phyloP scores from a whole-genome alignment of 1,140 invertebrate species.

The Hycleus cichorii region DNA sequence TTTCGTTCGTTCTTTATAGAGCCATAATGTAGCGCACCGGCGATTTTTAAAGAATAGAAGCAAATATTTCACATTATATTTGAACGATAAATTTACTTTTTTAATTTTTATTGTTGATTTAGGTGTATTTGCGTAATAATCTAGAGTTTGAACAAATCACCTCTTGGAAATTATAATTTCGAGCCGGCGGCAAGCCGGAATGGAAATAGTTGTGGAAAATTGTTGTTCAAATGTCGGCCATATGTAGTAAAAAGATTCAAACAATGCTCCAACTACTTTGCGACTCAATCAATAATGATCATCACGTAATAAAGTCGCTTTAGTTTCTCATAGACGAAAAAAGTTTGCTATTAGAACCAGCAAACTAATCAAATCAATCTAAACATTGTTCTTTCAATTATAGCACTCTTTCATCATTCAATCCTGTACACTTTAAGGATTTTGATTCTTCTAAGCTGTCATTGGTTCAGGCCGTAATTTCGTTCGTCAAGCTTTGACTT shows the following conservation, averaged over 20 bases:
- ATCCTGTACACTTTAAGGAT: constrained; percentile 10
- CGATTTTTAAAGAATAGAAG: too few relatives aligned
- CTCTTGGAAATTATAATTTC: not conserved
- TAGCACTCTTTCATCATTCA: constrained; percentile 6
- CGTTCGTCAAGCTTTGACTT: constrained; percentile 11
- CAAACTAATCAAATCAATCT: constrained; percentile 10
- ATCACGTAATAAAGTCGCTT: too few relatives aligned
- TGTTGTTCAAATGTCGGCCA: not conserved
- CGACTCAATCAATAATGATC: too few relatives aligned
- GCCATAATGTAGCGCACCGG: too few relatives aligned
- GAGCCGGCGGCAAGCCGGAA: not conserved
- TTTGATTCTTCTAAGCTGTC: constrained; percentile 7
- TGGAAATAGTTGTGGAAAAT: not conserved
- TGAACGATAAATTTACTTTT: too few relatives aligned
- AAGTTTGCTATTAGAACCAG: too few relatives aligned
- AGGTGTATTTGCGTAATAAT: too few relatives aligned
- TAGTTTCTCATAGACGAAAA: too few relatives aligned
- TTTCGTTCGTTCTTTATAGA: too few relatives aligned
- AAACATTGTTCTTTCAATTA: constrained; percentile 16
- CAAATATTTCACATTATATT: too few relatives aligned
- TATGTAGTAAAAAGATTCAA: not conserved
- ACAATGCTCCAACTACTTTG: not conserved
- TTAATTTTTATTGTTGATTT: too few relatives aligned
- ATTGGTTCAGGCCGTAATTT: constrained; percentile 14
- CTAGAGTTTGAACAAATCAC: not conserved